Percentiles rank a stretch among this genome's conserved stretches.
phyloP scores from a whole-genome alignment of 2,113 vertebrate genomes.

The Chlamydotis undulata region DNA sequence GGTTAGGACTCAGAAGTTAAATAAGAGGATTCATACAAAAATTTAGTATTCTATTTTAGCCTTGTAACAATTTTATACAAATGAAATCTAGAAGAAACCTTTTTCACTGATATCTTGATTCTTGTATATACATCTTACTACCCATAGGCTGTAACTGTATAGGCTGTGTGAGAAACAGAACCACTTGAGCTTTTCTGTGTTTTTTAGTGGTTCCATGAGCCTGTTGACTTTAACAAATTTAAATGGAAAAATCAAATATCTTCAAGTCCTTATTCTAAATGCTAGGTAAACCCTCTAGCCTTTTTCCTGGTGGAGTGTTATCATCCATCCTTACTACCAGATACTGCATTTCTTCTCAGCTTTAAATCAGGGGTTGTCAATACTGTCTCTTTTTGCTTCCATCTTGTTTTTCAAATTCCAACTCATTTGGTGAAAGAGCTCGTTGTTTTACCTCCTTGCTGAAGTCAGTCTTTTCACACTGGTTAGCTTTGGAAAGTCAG shows the following conservation, averaged over 20 bases:
- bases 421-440: slow-evolving; percentile 19
- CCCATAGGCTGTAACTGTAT: neutral
- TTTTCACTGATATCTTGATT: neutral
- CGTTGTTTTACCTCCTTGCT: neutral
- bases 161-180: neutral
- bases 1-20: slow-evolving; percentile 47
- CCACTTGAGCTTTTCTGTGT: neutral
- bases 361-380: neutral
- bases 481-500: slow-evolving; percentile 54
- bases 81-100: neutral
- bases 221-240: slow-evolving; percentile 5
- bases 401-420: slow-evolving; percentile 50
- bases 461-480: slow-evolving; percentile 26
- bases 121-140: neutral
- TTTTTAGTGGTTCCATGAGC: slow-evolving; percentile 38
- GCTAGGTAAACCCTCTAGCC: slow-evolving; percentile 1
- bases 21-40: slow-evolving; percentile 14
- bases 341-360: slow-evolving; percentile 32
- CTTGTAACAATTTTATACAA: slow-evolving; percentile 27
- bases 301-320: slow-evolving; percentile 17
- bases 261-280: slow-evolving; percentile 50
- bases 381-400: slow-evolving; percentile 42
- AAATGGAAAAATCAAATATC: slow-evolving; percentile 38
- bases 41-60: slow-evolving; percentile 14
- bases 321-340: neutral